Conservation (phyloP, 2,113 vertebrate species). For the Saimiri boliviensis region DNA sequence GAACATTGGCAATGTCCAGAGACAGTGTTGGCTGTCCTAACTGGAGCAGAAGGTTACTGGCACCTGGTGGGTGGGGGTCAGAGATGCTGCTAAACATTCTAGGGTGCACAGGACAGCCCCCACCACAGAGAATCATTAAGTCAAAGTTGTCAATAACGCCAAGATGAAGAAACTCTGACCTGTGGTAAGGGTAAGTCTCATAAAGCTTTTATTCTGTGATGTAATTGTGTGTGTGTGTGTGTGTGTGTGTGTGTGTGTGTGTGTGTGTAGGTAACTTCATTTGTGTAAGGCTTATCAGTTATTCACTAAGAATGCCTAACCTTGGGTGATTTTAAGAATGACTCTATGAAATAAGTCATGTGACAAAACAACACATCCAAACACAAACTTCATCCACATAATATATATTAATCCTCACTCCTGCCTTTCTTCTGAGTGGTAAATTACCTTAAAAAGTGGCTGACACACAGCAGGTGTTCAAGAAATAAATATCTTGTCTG, state of each 20-base stretch:
- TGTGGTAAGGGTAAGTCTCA: neutral
- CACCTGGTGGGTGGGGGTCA: no score
- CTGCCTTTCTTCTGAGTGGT: neutral
- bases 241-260: no score
- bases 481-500: neutral
- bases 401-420: neutral
- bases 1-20: neutral
- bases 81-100: rapidly evolving
- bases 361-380: neutral
- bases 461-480: neutral
- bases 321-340: neutral
- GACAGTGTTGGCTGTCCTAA: no score
- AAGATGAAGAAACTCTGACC: neutral
- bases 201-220: neutral
- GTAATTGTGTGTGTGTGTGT: no score
- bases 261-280: neutral
- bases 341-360: neutral
- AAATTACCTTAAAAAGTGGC: neutral
- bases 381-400: neutral
- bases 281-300: no score
- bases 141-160: no score
- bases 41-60: rapidly evolving
- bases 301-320: neutral
- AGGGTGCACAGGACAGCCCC: neutral
- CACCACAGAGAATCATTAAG: neutral